Base-by-base conservation (phyloP, 2,797 vertebrate genomes). In the Chloroceryle amazona region DNA sequence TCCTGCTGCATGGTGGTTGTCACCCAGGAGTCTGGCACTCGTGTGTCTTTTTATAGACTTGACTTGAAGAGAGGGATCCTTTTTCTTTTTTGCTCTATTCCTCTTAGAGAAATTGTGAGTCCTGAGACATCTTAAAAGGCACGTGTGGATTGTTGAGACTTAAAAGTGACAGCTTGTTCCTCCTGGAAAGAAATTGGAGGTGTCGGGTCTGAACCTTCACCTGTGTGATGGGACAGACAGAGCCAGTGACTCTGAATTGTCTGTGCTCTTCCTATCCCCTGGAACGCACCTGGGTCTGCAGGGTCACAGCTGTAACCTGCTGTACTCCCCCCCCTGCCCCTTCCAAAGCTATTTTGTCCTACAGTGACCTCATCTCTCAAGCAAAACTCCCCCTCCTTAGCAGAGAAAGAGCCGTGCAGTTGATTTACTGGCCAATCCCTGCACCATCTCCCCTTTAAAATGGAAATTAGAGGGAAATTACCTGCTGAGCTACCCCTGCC, bases 11-110 rank as follows among this genome's bases (percentile, higher is more conserved):
- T 35, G 63, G 23, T 52, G 79, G 42, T 73, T 89, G 76, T 92
- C 83, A 92, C 76, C 68, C 76, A 72, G 82, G 31, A 86, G 88
- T 76, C 88, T 96, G 86, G 54, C 83, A 79, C 86, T 86, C 0
- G 0, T 29, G 29, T 55, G 86, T 39, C 92, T 85, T 94, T 95
- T 90, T 93, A 86, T 89, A 89, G 73, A 3, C 51, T 70, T 54
- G 70, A 68, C 76, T 84, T 66, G 33, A 90, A 42, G 31, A 11
- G 12, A 67, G 75, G 28, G 68, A 35, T 61, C 86, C 15, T 35
- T 17, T 61, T 33, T 73, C 11, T 57, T 41, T 80, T 57, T 41
- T 11, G 6, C 41, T 35, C 52, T 0, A 0, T 55, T 92, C 41
- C 18, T 85, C 44, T 71, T 25, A 9, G 4, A 67, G 41, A 75